These are phyloP conservation scores for Argyresthia goedartella DNA, from an alignment of 2,888 invertebrate species.

Conservation along the genomic window DNA sequence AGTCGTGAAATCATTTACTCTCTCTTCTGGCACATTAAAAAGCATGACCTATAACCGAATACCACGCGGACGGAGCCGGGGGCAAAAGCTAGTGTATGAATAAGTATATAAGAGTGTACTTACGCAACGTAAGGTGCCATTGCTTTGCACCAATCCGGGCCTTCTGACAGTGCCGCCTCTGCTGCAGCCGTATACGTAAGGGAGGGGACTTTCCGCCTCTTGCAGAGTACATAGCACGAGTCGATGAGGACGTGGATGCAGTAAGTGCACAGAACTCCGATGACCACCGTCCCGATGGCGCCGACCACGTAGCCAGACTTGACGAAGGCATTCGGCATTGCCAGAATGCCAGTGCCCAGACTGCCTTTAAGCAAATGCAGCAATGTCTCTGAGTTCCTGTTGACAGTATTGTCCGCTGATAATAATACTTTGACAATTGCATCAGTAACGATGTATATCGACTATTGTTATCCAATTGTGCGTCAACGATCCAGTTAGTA, in stretches of 20 bases:
- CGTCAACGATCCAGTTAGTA: no score
- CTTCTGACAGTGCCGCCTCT: slow-evolving; percentile 82
- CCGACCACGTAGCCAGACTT: slow-evolving; percentile 89
- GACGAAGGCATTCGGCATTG: slow-evolving; percentile 89
- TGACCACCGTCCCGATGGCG: slow-evolving; percentile 81
- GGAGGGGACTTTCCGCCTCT: slow-evolving; percentile 71
- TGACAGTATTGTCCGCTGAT: background rate
- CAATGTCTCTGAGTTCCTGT: slow-evolving; percentile 83
- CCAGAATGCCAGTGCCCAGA: slow-evolving; percentile 91
- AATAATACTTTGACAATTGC: no score
- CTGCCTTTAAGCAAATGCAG: slow-evolving; percentile 91
- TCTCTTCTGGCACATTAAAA: no score
- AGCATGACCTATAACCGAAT: no score
- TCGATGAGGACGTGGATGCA: slow-evolving; percentile 91
- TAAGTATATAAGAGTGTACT: slow-evolving; percentile 25
- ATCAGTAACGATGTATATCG: no score
- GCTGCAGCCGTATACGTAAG: slow-evolving; percentile 87
- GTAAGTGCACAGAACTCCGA: slow-evolving; percentile 92
- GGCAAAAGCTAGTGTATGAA: no score
- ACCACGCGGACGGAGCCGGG: no score
- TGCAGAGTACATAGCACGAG: slow-evolving; percentile 74
- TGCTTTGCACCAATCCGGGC: slow-evolving; percentile 75
- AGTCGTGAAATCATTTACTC: no score
- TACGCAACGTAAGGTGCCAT: slow-evolving; percentile 78
- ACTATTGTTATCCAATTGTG: no score